These are phyloP conservation scores for Palythoa grandis DNA, from an alignment of 92 coral and sea anemone species.

Conservation along the genomic window DNA sequence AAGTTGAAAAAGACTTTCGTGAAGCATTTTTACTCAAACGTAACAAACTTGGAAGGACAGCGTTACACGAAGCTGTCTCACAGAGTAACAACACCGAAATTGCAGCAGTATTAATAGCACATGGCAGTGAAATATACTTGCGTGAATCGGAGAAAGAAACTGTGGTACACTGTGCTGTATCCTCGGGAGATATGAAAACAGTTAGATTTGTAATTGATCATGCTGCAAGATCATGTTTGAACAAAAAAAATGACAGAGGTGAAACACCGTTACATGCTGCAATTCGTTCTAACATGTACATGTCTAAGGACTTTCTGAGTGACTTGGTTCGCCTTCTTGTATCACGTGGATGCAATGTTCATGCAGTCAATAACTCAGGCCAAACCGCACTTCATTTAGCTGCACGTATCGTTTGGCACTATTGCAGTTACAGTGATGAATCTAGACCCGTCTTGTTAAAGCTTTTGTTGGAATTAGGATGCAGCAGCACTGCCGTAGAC, in stretches of 20 bases:
- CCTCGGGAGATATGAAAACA: background rate
- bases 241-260: background rate
- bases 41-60: slow-evolving; percentile 5
- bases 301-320: background rate
- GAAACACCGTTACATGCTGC: background rate
- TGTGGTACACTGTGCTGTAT: slow-evolving; percentile 11
- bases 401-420: background rate
- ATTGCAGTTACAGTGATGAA: background rate
- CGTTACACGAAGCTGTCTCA: background rate
- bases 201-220: background rate
- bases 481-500: background rate
- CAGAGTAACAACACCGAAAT: background rate
- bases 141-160: background rate
- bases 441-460: background rate
- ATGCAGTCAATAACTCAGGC: background rate
- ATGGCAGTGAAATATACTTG: slow-evolving; percentile 5
- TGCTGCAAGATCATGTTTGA: background rate
- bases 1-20: background rate
- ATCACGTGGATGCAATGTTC: background rate
- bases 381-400: slow-evolving; percentile 34
- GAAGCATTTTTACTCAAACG: background rate
- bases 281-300: background rate
- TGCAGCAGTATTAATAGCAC: background rate
- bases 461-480: background rate
- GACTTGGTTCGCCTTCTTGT: slow-evolving; percentile 9